Evolutionary conservation across 1,140 invertebrate genomes (phyloP).

Genomic region (Globodera rostochiensis): DNA sequence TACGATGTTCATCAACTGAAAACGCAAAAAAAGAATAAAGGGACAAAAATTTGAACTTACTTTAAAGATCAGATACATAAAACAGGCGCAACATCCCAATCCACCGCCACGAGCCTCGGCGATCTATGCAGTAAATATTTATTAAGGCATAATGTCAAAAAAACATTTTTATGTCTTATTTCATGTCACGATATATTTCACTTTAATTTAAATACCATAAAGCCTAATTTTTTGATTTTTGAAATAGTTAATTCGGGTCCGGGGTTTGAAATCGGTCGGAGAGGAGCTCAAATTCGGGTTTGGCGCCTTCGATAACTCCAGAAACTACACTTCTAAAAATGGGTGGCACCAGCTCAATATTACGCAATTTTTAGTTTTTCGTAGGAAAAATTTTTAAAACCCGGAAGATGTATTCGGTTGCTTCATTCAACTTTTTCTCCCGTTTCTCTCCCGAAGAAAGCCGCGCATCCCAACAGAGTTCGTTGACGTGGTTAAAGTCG

Average conservation of each 20-base stretch:
- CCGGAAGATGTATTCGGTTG: slow-evolving; percentile 26
- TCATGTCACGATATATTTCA: too few species aligned
- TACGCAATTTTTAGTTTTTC: too few species aligned
- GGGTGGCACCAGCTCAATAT: too few species aligned
- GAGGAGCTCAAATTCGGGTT: too few species aligned
- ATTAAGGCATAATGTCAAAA: not conserved
- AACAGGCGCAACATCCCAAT: slow-evolving; percentile 5
- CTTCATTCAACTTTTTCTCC: slow-evolving; percentile 14
- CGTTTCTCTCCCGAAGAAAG: not conserved
- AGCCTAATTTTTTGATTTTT: too few species aligned
- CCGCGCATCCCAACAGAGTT: slow-evolving; percentile 12
- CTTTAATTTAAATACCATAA: too few species aligned
- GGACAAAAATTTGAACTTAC: not conserved
- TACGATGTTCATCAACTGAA: slow-evolving; percentile 15
- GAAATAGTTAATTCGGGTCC: too few species aligned
- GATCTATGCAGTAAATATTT: not conserved
- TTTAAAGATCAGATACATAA: slow-evolving; percentile 16
- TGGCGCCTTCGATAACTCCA: too few species aligned
- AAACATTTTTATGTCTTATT: too few species aligned
- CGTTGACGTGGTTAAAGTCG: too few species aligned
- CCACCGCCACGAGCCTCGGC: slow-evolving; percentile 15
- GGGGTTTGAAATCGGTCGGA: too few species aligned
- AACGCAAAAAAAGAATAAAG: not conserved
- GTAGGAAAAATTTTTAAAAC: not conserved
- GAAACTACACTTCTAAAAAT: too few species aligned